A percentile compares a stretch with the other conserved stretches of the same genome.
phyloP scores from a whole-genome alignment of 2,797 vertebrate species.

The Pseudochaenichthys georgianus region DNA sequence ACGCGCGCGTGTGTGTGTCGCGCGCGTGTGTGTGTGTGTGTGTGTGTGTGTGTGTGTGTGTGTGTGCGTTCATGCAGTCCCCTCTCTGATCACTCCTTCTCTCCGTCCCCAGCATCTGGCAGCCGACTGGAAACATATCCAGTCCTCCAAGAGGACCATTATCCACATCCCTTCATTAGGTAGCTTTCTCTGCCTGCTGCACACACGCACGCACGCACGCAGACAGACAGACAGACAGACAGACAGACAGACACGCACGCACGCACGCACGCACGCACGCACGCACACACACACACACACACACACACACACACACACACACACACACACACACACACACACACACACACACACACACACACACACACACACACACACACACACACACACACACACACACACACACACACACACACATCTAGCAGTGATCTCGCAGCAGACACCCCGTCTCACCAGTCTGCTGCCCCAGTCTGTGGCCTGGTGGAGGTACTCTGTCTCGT shows the following conservation, averaged over 20 bases:
- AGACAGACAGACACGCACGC: constrained; percentile 43
- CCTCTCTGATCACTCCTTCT: constrained; percentile 92
- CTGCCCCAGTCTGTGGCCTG: constrained; percentile 93
- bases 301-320: constrained; percentile 45
- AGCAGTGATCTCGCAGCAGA: constrained; percentile 85
- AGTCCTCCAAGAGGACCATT: constrained; percentile 97
- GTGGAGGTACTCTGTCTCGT: constrained; percentile 94
- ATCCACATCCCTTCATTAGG: constrained; percentile 99
- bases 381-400: constrained; percentile 53
- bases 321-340: constrained; percentile 49
- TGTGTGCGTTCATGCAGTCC: constrained; percentile 71
- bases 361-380: constrained; percentile 33
- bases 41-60: constrained; percentile 29
- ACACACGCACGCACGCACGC: too few species aligned
- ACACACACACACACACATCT: constrained; percentile 28
- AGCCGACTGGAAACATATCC: constrained; percentile 99
- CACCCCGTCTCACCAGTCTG: constrained; percentile 87
- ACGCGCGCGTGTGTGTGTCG: too few species aligned
- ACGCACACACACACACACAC: background rate
- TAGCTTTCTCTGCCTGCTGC: constrained; percentile 79
- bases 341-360: constrained; percentile 46
- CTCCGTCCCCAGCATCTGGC: constrained; percentile 95
- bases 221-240: constrained; percentile 2
- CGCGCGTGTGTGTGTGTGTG: constrained; percentile 25
- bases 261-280: constrained; percentile 57